Conservation (phyloP, 2,797 vertebrate species). For the Crypturellus tataupa region DNA sequence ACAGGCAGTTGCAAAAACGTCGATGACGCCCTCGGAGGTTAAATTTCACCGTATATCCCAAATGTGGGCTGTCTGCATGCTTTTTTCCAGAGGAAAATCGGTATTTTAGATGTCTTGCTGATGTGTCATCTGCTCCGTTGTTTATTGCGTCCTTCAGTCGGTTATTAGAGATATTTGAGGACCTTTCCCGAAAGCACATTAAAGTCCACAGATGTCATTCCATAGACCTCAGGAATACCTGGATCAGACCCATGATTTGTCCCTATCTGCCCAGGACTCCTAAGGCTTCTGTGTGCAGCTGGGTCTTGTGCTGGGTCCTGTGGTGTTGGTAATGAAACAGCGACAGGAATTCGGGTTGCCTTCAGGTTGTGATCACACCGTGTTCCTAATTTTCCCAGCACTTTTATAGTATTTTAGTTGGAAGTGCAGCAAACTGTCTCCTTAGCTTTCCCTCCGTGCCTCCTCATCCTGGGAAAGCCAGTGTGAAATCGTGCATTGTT, state of each 20-base stretch:
- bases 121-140: constrained; percentile 47
- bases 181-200: background rate
- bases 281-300: background rate
- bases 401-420: background rate
- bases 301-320: constrained; percentile 1
- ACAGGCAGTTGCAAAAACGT: background rate
- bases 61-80: background rate
- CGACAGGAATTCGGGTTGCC: background rate
- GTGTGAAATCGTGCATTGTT: background rate
- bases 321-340: constrained; percentile 53
- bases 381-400: background rate
- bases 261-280: constrained; percentile 28
- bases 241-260: background rate
- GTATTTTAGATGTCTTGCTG: constrained; percentile 61
- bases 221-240: background rate
- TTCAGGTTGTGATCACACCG: background rate
- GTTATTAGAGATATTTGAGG: constrained; percentile 31
- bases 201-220: background rate
- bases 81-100: constrained; percentile 57
- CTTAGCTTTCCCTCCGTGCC: background rate
- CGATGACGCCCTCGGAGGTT: background rate
- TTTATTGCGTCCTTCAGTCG: constrained; percentile 47
- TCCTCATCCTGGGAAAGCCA: background rate
- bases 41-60: constrained; percentile 36
- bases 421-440: background rate